These are phyloP conservation scores for Aporophyla nigra DNA, from an alignment of 2,888 invertebrate genomes.

Conservation along the genomic window DNA sequence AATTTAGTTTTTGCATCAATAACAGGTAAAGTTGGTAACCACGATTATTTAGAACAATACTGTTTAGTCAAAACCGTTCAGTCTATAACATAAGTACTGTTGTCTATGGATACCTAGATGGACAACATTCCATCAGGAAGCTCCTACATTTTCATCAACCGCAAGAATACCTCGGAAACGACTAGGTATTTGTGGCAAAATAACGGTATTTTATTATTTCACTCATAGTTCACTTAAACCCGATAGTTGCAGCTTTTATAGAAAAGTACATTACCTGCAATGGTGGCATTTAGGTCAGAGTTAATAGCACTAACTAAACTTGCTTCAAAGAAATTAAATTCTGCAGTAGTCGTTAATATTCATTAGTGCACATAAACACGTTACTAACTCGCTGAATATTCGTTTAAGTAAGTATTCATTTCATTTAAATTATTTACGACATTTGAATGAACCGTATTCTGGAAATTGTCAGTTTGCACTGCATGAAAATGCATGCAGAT, in stretches of 20 bases:
- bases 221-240: slow-evolving; percentile 13
- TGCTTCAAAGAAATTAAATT: slow-evolving; percentile 33
- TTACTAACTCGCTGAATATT: slow-evolving; percentile 32
- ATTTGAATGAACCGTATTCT: slow-evolving; percentile 5
- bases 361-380: slow-evolving; percentile 43
- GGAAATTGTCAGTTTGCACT: neutral
- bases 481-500: neutral
- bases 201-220: slow-evolving; percentile 59
- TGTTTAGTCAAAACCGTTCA: neutral
- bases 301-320: slow-evolving; percentile 40
- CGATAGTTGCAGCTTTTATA: slow-evolving; percentile 16
- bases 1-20: neutral
- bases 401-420: slow-evolving; percentile 16
- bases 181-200: slow-evolving; percentile 63
- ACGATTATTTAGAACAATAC: neutral
- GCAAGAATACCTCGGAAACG: slow-evolving; percentile 60
- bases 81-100: slow-evolving; percentile 5
- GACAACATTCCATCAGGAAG: slow-evolving; percentile 49
- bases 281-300: slow-evolving; percentile 46
- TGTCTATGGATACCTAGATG: slow-evolving; percentile 35
- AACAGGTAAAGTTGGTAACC: neutral
- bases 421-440: slow-evolving; percentile 13
- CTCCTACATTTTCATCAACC: slow-evolving; percentile 57
- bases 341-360: slow-evolving; percentile 45
- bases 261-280: slow-evolving; percentile 37